Percentiles rank a stretch among this genome's conserved stretches.
phyloP scores from a whole-genome alignment of 2,888 invertebrate genomes.

The Notocelia uddmanniana region DNA sequence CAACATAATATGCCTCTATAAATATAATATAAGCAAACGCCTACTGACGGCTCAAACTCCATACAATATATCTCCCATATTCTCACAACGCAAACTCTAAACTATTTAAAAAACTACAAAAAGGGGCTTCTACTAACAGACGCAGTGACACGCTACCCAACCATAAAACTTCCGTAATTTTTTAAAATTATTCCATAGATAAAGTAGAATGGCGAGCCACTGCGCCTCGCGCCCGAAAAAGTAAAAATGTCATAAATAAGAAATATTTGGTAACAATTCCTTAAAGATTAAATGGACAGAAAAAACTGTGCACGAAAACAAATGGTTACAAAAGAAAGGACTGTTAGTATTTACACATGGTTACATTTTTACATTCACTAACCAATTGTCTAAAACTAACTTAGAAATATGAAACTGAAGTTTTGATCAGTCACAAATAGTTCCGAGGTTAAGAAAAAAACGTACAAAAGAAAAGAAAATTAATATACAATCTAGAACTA shows the following conservation, averaged over 20 bases:
- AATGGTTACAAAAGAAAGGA: constrained; percentile 59
- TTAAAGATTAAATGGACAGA: constrained; percentile 50
- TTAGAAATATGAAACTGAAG: constrained; percentile 52
- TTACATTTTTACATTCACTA: constrained; percentile 71
- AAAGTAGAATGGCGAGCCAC: constrained; percentile 11
- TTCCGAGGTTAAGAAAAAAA: constrained; percentile 37
- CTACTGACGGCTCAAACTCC: constrained; percentile 49
- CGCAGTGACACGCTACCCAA: constrained; percentile 49
- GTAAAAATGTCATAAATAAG: constrained; percentile 75
- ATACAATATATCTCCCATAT: constrained; percentile 58
- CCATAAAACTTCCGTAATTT: neutral
- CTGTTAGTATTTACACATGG: constrained; percentile 75
- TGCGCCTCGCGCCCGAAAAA: constrained; percentile 38
- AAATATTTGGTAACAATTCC: constrained; percentile 85
- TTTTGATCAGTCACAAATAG: constrained; percentile 43
- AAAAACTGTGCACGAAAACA: constrained; percentile 60
- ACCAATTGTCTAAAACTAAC: constrained; percentile 71
- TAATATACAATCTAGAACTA: constrained; percentile 66
- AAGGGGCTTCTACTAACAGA: constrained; percentile 48
- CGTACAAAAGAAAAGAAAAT: constrained; percentile 48
- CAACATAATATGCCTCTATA: constrained; percentile 61
- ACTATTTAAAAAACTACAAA: constrained; percentile 63
- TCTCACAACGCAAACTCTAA: constrained; percentile 52
- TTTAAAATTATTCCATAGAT: constrained; percentile 1
- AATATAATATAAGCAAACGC: constrained; percentile 50